phyloP scores from a whole-genome alignment of 2,888 invertebrate genomes.

The Hanleya hanleyi region DNA sequence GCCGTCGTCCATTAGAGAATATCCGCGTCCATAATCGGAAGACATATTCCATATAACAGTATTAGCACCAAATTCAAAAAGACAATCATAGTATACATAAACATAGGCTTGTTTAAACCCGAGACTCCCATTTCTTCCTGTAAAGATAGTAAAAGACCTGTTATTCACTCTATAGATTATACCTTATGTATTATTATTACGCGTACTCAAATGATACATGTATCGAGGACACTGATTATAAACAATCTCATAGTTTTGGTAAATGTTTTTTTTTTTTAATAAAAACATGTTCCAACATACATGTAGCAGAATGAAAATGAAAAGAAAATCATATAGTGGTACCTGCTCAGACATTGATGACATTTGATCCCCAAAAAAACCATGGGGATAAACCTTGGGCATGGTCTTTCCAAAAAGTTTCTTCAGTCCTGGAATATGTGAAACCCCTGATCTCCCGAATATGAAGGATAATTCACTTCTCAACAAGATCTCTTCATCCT shows the following conservation, averaged over 20 bases:
- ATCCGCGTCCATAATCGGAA: too few species aligned
- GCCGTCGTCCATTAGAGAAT: too few species aligned
- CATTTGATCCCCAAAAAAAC: neutral
- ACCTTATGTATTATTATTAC: too few species aligned
- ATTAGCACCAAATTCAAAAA: too few species aligned
- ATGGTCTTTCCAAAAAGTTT: neutral
- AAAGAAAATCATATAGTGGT: neutral
- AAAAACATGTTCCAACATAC: neutral
- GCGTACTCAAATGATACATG: too few species aligned
- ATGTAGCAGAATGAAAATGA: neutral
- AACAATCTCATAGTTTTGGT: neutral
- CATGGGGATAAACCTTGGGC: neutral
- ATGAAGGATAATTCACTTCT: neutral
- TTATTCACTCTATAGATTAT: too few species aligned
- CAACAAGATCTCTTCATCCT: neutral
- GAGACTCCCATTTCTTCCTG: too few species aligned
- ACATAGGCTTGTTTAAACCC: too few species aligned
- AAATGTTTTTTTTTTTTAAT: neutral
- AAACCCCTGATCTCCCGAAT: neutral
- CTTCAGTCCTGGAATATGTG: neutral
- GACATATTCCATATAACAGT: too few species aligned
- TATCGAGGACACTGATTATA: too few species aligned
- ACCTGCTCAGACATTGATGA: neutral
- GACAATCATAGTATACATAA: too few species aligned
- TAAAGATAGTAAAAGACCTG: too few species aligned